Conservation (phyloP, 2,888 invertebrate species). For the Geotrupes spiniger region DNA sequence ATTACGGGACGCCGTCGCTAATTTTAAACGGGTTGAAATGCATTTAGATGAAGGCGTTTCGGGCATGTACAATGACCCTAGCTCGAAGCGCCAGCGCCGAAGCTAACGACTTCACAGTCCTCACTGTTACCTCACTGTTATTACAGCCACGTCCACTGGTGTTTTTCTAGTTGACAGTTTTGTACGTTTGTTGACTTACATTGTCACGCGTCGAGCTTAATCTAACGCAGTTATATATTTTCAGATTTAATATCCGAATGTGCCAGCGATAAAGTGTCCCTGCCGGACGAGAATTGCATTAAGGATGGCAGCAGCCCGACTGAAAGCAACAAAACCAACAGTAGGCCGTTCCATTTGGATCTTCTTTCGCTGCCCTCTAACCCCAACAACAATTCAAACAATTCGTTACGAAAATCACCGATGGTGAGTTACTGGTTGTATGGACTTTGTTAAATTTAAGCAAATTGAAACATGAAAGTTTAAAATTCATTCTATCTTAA, state of each 20-base stretch:
- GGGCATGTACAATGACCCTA: too few relatives aligned
- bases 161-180: too few relatives aligned
- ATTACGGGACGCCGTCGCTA: background rate
- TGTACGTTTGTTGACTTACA: too few relatives aligned
- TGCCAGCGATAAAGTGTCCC: constrained; percentile 46
- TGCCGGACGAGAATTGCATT: constrained; percentile 47
- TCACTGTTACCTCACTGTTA: too few relatives aligned
- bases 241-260: constrained; percentile 44
- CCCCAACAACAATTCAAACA: constrained; percentile 19
- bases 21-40: constrained; percentile 2
- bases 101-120: constrained; percentile 42
- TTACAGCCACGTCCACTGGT: too few relatives aligned
- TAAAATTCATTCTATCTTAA: too few relatives aligned
- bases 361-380: constrained; percentile 39
- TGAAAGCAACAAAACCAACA: constrained; percentile 33
- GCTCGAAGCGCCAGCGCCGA: too few relatives aligned
- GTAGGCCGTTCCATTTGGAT: constrained; percentile 50
- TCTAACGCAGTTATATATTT: constrained; percentile 23
- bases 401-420: constrained; percentile 38
- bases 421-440: constrained; percentile 35
- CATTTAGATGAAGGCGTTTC: constrained; percentile 17
- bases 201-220: too few relatives aligned
- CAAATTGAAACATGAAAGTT: too few relatives aligned
- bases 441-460: background rate
- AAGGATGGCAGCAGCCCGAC: constrained; percentile 39